Evolutionary conservation across 1,140 invertebrate genomes (phyloP), one percentile per base, ranked within the genome.

Genomic region (Megalonaias nervosa): DNA sequence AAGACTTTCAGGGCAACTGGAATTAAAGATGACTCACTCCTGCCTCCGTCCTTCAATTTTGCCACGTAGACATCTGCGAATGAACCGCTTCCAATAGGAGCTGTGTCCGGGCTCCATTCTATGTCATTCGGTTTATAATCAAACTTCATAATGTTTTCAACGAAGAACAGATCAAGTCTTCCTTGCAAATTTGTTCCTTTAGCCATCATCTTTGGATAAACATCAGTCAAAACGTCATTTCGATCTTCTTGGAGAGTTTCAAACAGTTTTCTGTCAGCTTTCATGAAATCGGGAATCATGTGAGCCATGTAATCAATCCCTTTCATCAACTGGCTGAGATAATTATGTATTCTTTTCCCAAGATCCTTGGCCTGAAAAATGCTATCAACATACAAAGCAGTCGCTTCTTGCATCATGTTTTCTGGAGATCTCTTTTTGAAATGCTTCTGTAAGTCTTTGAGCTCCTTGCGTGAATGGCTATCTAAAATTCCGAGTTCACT

Each of bases 41-140:
- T 68, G 31, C 71, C 67, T 11, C 38, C 38, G 1, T 71, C 19
- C 21, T 62, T 71, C 11, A 86, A 62, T 1, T 74, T 78, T 9
- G 79, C 79, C 59, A 76, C 81, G 73, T 74, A 87, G 14, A 89
- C 87, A 38, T 81, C 81, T 4, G 86, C 87, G 79, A 89, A 89
- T 66, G 80, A 81, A 21, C 87, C 87, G 19, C 60, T 80, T n/a
- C 87, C 87, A 0, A 89, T 70, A 12, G 84, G 60, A 62, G 78
- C 60, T 0, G 71, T 75, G 1, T 58, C 67, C n/a, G 56, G 57
- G 59, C 77, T 76, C 64, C 80, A 85, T 12, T 66, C 58, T 21
- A 88, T 15, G 19, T 87, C 81, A 38, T 74, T 65, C 15, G 82
- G 55, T 16, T 75, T 67, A 70, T 81, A 86, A 48, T 88, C 86